Percentiles rank a stretch among this genome's conserved stretches.
Conservation (phyloP, 2,113 vertebrate species). For the Pagrus major region DNA sequence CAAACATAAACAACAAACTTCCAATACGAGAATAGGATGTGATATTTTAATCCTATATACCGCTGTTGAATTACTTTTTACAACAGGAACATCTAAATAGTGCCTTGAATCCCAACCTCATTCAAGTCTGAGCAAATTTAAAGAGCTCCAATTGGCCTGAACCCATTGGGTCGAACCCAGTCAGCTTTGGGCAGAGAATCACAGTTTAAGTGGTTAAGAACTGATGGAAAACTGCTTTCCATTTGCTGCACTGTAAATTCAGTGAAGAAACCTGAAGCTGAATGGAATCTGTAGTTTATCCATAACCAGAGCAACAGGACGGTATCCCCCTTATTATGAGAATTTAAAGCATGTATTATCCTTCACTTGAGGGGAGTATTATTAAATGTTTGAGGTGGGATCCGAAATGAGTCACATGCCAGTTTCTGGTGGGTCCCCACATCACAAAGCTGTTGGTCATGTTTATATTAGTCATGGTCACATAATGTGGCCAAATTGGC, state of each 20-base stretch:
- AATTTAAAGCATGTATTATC: neutral
- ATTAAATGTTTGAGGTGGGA: neutral
- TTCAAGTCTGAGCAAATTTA: neutral
- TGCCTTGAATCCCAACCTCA: neutral
- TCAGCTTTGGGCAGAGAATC: constrained; percentile 1
- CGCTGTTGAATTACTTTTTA: neutral
- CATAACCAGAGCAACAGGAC: constrained; percentile 15
- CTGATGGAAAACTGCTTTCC: constrained; percentile 37
- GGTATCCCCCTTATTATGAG: neutral
- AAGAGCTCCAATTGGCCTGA: neutral
- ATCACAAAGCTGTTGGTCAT: constrained; percentile 17
- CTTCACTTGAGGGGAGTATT: constrained; percentile 1
- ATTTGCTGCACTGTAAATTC: constrained; percentile 8
- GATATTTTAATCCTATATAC: neutral
- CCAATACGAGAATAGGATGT: neutral
- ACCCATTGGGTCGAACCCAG: neutral
- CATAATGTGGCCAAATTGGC: constrained; percentile 22
- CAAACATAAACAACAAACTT: neutral
- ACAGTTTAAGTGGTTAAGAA: constrained; percentile 6
- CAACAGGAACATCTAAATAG: neutral
- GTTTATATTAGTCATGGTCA: constrained; percentile 43
- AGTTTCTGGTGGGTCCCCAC: constrained; percentile 28
- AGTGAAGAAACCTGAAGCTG: constrained; percentile 4
- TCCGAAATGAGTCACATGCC: constrained; percentile 27
- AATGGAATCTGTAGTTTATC: constrained; percentile 14